Base-by-base conservation (phyloP, 2,888 invertebrate genomes). In the Trachelus troglodyta region DNA sequence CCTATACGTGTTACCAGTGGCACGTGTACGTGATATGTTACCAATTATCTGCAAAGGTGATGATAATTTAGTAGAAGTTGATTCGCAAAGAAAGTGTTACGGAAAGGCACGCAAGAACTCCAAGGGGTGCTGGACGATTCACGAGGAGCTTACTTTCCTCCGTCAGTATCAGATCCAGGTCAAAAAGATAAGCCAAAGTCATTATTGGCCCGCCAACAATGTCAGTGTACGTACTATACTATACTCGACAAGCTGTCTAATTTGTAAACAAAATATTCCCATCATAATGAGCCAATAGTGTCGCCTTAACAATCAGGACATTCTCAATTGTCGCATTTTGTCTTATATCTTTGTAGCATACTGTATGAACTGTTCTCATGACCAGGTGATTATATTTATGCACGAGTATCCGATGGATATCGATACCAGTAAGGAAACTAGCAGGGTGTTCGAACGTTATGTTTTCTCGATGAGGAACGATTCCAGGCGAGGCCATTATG, bases 401-500 rank as follows among this genome's bases (percentile, higher is more conserved):
- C 0, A 23, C 56, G 56, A 56, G 6, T 23, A 9, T 23, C 56
- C 23, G 3, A 6, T 23, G 56, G 23, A 23, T 56, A 23, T 56
- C 56, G 56, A 56, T 23, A 23, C 56, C 23, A 56, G 56, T 23
- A 56, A 9, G 6, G 9, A 23, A 56, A 56, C 23, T 56, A 2
- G 23, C 68, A 31, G 37, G 31, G 33, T 35, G n/a, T 31, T 73
- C 30, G 37, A 71, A 31, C 31, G 9, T 71, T 71, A 31, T 34
- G 71, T 71, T 71, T 34, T 34, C 31, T 71, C 71, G 31, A 71
- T 71, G 71, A 31, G 6, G 71, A 56, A 73, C 69, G 37, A 31
- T 77, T 75, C 74, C 79, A 82, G 87, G 88, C 86, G 88, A 89
- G 89, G 90, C 86, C 85, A 79, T 86, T 85, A 56, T 83, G 81